Evolutionary conservation across 2,113 vertebrate species (phyloP).

Genomic region (Aspiorhynchus laticeps): DNA sequence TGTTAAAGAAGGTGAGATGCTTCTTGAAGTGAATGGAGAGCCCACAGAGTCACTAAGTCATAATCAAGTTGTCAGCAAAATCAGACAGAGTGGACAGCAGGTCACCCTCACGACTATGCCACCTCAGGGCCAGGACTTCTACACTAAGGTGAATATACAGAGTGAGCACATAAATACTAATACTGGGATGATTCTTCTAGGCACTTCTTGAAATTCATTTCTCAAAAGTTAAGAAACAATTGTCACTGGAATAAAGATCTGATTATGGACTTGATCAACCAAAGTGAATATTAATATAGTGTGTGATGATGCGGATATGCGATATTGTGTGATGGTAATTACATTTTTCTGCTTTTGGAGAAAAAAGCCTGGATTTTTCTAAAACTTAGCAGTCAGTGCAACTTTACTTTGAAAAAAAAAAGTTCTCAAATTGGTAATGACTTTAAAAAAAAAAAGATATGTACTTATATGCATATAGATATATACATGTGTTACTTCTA

Average conservation of each 20-base stretch:
- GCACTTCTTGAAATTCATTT: neutral
- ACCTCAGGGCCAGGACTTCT: slow-evolving; percentile 77
- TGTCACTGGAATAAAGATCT: neutral
- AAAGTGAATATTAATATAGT: neutral
- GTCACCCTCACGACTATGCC: slow-evolving; percentile 81
- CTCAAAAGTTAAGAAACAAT: neutral
- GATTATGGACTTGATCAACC: neutral
- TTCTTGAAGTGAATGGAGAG: slow-evolving; percentile 88
- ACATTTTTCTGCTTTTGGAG: neutral
- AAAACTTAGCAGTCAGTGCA: neutral
- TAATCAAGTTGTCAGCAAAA: slow-evolving; percentile 79
- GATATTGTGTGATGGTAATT: neutral
- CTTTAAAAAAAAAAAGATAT: neutral
- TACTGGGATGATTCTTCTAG: neutral
- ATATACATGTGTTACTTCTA: no score
- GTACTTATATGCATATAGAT: no score
- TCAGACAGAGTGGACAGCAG: slow-evolving; percentile 73
- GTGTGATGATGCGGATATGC: neutral
- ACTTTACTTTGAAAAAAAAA: neutral
- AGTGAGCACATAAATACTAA: neutral
- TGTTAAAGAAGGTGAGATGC: slow-evolving; percentile 87
- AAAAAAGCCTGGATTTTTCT: neutral
- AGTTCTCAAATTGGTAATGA: neutral
- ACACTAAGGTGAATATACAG: slow-evolving; percentile 75
- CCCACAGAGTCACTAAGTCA: slow-evolving; percentile 81